A percentile compares a stretch with the other conserved stretches of the same genome.
These are phyloP conservation scores for Cepaea nemoralis DNA, from an alignment of 1,140 invertebrate species.

Conservation along the genomic window DNA sequence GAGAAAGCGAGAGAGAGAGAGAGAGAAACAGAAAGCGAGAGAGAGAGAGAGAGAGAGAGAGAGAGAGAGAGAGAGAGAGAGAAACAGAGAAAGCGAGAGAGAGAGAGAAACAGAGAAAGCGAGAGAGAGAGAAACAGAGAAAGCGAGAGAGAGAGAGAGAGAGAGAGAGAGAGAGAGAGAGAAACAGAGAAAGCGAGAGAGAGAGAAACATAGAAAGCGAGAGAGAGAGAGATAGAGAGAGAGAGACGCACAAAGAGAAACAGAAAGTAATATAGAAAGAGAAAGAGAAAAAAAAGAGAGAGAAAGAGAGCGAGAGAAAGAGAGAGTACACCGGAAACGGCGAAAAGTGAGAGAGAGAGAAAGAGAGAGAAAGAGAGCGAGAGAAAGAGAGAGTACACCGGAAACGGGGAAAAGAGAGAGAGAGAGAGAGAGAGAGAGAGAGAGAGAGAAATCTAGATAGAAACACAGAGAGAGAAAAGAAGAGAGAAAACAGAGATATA, in stretches of 20 bases:
- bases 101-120: too few relatives aligned
- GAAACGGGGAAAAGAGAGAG: background rate
- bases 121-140: too few relatives aligned
- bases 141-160: too few relatives aligned
- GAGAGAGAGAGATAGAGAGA: too few relatives aligned
- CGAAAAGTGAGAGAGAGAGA: background rate
- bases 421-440: constrained; percentile 15
- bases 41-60: background rate
- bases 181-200: too few relatives aligned
- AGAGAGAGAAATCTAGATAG: background rate
- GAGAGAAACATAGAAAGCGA: too few relatives aligned
- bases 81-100: too few relatives aligned
- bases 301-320: constrained; percentile 19
- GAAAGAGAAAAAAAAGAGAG: background rate
- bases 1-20: background rate
- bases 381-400: background rate
- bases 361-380: background rate
- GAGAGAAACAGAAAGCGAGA: background rate
- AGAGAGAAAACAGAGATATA: background rate
- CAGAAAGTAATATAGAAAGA: too few relatives aligned
- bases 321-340: background rate
- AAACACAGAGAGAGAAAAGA: background rate
- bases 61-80: too few relatives aligned
- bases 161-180: too few relatives aligned
- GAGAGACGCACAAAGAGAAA: too few relatives aligned